These are phyloP conservation scores for Scaptomyza montana DNA, from an alignment of 1,140 invertebrate species.

Conservation along the genomic window DNA sequence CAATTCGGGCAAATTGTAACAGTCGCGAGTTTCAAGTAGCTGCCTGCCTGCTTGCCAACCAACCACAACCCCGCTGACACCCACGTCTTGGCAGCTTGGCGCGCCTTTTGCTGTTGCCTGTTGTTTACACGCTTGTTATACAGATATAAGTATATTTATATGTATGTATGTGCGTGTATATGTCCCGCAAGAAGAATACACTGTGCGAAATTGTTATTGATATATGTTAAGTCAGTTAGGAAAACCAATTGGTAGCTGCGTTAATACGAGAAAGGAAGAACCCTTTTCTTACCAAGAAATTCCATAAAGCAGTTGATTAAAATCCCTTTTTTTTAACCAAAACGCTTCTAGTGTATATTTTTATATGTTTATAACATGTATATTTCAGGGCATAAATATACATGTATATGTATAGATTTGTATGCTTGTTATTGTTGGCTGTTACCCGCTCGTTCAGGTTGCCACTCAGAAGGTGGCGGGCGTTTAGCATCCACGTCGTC, in stretches of 20 bases:
- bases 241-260: too few species aligned
- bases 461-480: slow-evolving; percentile 62
- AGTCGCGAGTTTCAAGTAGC: slow-evolving; percentile 72
- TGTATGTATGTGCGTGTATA: slow-evolving; percentile 6
- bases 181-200: slow-evolving; percentile 14
- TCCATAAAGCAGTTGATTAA: too few species aligned
- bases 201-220: neutral
- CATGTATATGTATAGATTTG: slow-evolving; percentile 37
- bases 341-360: neutral
- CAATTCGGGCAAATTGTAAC: slow-evolving; percentile 45
- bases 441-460: slow-evolving; percentile 14
- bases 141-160: slow-evolving; percentile 26
- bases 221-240: neutral
- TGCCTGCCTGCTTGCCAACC: slow-evolving; percentile 61
- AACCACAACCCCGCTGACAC: neutral
- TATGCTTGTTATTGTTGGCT: slow-evolving; percentile 53
- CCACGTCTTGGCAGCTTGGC: slow-evolving; percentile 10
- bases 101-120: slow-evolving; percentile 41
- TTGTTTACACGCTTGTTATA: slow-evolving; percentile 80
- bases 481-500: slow-evolving; percentile 64
- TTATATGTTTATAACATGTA: slow-evolving; percentile 39
- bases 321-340: too few species aligned
- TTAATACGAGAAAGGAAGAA: too few species aligned
- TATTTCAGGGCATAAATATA: slow-evolving; percentile 4
- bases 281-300: too few species aligned